Evolutionary conservation across 2,888 invertebrate genomes (phyloP).

Genomic region (Paralinhomoeus sp.): DNA sequence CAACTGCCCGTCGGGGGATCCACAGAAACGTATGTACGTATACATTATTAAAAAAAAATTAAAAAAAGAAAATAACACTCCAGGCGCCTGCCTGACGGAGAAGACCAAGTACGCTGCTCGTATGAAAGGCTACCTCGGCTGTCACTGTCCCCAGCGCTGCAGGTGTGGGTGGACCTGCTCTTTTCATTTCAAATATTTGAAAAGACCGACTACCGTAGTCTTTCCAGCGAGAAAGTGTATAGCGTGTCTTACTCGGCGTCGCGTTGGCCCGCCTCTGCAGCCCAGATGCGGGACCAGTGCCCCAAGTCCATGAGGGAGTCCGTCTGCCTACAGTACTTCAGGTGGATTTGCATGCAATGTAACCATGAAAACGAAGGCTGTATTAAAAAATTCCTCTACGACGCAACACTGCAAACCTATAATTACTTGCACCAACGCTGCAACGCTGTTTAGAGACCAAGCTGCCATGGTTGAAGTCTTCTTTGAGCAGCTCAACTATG

Average conservation of each 20-base stretch:
- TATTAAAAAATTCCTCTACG: background rate
- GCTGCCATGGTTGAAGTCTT: constrained; percentile 20
- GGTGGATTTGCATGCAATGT: constrained; percentile 1
- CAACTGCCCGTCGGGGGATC: constrained; percentile 19
- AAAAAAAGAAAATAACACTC: constrained; percentile 1
- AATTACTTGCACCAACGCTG: too few relatives aligned
- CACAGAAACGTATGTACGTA: constrained; percentile 9
- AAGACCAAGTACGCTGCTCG: constrained; percentile 13
- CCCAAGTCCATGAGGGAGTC: background rate
- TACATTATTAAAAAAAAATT: background rate
- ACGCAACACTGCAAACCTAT: background rate
- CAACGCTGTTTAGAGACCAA: constrained; percentile 6
- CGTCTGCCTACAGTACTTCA: constrained; percentile 15
- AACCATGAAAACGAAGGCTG: background rate
- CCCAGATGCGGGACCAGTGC: background rate
- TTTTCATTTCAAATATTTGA: background rate
- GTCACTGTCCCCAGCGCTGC: constrained; percentile 20
- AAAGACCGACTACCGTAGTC: background rate
- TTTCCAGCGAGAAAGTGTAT: constrained; percentile 15
- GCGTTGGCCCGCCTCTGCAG: constrained; percentile 13
- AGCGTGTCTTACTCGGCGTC: constrained; percentile 16
- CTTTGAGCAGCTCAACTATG: constrained; percentile 25
- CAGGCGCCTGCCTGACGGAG: constrained; percentile 16
- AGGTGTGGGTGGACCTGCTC: constrained; percentile 9
- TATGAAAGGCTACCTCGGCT: constrained; percentile 10